Base-by-base conservation (phyloP, 2,113 vertebrate genomes). In the Cottus gobio region DNA sequence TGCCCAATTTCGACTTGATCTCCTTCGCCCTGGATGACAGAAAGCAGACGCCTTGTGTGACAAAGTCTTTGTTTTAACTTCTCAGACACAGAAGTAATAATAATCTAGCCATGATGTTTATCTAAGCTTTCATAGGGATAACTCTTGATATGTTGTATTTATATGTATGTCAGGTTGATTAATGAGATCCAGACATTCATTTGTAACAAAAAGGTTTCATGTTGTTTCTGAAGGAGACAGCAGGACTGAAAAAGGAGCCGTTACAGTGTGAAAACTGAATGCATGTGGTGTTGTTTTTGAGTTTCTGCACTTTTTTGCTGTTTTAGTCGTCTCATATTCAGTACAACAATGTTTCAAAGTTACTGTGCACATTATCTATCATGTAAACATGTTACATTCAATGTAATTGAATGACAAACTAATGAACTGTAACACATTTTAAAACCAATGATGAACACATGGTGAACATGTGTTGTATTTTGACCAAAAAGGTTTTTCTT, bases 1-100 rank as follows among this genome's bases (percentile, higher is more conserved):
- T 96, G 79, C 98, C 98, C 88, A 99, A 94, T 86, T 99, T 99
- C 0, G 92, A 94, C 95, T 98, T 99, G 92, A 99, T 98, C 93
- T 96, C 98, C 87, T 99, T 99, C 31, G 98, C 98, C 95, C 98
- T 99, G 93, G 9, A 28, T 18, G 84, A 79, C 65, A 54, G 75
- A 64, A 90, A 69, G 63, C 48, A 89, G 50, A 36, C 8, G 2
- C 16, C 0, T 7, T 6, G 4, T 24, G 34, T 83, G 46, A 68
- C 5, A 36, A 42, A 79, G 2, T 26, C 28, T 30, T 60, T 42
- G 26, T 12, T 71, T 68, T 22, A 5, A 6, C 16, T n/a, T 46
- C 5, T 39, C 2, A 3, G n/a, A 7, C 48, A 56, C 2, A 0
- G 39, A 48, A 22, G 16, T 1, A 34, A 30, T n/a, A 31, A 22